phyloP scores from a whole-genome alignment of 2,113 vertebrate genomes.

The Poecilia latipinna region DNA sequence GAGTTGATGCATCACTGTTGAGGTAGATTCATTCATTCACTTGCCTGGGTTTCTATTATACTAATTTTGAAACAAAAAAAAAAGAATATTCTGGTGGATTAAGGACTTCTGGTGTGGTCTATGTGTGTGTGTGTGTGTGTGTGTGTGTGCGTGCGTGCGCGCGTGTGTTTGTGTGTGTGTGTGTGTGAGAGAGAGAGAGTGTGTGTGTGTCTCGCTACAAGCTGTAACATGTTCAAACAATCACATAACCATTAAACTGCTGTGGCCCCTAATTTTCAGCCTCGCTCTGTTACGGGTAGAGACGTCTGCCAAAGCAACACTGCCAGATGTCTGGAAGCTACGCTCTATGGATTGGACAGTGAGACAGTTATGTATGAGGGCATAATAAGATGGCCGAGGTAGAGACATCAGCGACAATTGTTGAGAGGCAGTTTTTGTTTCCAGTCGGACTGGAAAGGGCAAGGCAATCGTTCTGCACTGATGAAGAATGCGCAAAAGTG shows the following conservation, averaged over 20 bases:
- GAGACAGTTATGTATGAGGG: not conserved
- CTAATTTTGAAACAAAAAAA: not conserved
- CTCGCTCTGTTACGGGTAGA: constrained; percentile 27
- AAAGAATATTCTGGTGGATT: not conserved
- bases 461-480: not conserved
- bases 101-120: constrained; percentile 46
- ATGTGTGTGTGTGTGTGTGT: not conserved
- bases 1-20: too few species aligned
- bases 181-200: too few species aligned
- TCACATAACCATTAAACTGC: constrained; percentile 58
- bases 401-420: not conserved
- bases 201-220: constrained; percentile 4
- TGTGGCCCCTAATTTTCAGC: constrained; percentile 47
- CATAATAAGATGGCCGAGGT: not conserved
- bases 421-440: too few species aligned
- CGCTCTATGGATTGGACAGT: not conserved
- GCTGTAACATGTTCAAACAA: constrained; percentile 65
- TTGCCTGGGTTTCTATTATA: not conserved
- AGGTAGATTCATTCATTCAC: too few species aligned
- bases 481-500: not conserved
- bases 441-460: too few species aligned
- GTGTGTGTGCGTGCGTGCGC: too few species aligned
- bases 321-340: constrained; percentile 59
- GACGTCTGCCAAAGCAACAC: constrained; percentile 16
- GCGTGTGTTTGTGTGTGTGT: not conserved